Conservation (phyloP, 2,888 invertebrate genomes). For the Neocrepidodera transversa region DNA sequence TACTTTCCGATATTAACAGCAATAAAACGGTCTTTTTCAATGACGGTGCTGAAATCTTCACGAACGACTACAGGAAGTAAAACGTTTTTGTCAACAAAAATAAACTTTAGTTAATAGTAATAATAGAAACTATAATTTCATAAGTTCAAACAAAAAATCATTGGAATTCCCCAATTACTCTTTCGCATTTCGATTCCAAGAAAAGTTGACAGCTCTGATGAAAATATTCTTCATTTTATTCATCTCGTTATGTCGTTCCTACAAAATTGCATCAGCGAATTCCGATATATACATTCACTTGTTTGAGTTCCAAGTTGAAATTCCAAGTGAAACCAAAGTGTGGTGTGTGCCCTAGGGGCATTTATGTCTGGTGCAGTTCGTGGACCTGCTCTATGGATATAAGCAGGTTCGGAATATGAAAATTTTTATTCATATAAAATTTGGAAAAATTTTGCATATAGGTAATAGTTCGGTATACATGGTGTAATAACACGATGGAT, state of each 20-base stretch:
- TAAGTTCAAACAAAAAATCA: too few species aligned
- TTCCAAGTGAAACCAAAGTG: conserved; percentile 11
- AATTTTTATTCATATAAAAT: too few species aligned
- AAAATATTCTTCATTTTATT: background rate
- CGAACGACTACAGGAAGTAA: background rate
- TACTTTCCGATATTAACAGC: background rate
- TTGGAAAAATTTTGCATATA: too few species aligned
- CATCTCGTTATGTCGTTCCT: background rate
- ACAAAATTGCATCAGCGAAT: conserved; percentile 2
- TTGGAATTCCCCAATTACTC: background rate
- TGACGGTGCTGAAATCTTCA: background rate
- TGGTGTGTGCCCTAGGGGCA: conserved; percentile 1
- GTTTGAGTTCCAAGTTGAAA: conserved; percentile 4
- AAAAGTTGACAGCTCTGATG: background rate
- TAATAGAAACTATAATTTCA: too few species aligned
- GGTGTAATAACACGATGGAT: too few species aligned
- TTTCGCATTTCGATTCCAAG: background rate
- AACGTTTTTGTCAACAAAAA: too few species aligned
- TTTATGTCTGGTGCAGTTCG: conserved; percentile 4
- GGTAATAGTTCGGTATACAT: too few species aligned
- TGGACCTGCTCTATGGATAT: background rate
- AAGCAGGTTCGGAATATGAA: background rate
- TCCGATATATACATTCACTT: conserved; percentile 10
- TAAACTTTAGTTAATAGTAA: too few species aligned
- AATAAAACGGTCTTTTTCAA: background rate